Conservation (phyloP, 1,140 invertebrate genomes). For the Drosophila persimilis region DNA sequence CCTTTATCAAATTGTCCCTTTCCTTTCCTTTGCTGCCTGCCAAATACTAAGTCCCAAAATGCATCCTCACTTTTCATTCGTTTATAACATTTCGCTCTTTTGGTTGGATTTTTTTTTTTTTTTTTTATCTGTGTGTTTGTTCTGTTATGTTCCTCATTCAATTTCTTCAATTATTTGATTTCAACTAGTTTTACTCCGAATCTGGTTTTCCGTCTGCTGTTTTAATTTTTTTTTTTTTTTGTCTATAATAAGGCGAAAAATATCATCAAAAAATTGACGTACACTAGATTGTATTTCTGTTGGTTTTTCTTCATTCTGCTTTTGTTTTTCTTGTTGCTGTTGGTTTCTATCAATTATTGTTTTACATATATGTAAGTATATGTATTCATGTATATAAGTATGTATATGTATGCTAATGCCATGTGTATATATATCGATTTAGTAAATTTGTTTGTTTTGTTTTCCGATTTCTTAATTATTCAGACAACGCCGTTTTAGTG, state of each 20-base stretch:
- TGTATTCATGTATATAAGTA: slow-evolving; percentile 35
- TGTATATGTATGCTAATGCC: background rate
- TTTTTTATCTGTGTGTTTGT: background rate
- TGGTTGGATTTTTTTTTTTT: background rate
- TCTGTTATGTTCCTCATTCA: background rate
- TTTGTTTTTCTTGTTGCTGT: slow-evolving; percentile 19
- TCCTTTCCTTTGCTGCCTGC: slow-evolving; percentile 10
- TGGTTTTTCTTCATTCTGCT: slow-evolving; percentile 21
- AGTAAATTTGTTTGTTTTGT: slow-evolving; percentile 53
- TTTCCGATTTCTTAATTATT: slow-evolving; percentile 18
- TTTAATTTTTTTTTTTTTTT: slow-evolving; percentile 36
- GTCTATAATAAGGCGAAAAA: slow-evolving; percentile 80
- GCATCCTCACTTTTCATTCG: too few relatives aligned
- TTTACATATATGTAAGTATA: slow-evolving; percentile 61
- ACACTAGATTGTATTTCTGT: slow-evolving; percentile 76
- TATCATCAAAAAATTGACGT: slow-evolving; percentile 81
- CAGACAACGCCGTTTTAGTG: slow-evolving; percentile 12
- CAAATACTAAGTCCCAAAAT: slow-evolving; percentile 36
- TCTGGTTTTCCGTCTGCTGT: slow-evolving; percentile 17
- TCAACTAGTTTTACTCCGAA: slow-evolving; percentile 29
- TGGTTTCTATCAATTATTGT: slow-evolving; percentile 49
- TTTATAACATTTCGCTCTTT: too few relatives aligned
- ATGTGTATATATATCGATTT: slow-evolving; percentile 34
- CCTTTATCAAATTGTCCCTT: slow-evolving; percentile 33
- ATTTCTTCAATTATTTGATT: slow-evolving; percentile 31